Evolutionary conservation across 2,797 vertebrate genomes (phyloP), one percentile per base, ranked within the genome.

Genomic region (Psittacula derbiana): DNA sequence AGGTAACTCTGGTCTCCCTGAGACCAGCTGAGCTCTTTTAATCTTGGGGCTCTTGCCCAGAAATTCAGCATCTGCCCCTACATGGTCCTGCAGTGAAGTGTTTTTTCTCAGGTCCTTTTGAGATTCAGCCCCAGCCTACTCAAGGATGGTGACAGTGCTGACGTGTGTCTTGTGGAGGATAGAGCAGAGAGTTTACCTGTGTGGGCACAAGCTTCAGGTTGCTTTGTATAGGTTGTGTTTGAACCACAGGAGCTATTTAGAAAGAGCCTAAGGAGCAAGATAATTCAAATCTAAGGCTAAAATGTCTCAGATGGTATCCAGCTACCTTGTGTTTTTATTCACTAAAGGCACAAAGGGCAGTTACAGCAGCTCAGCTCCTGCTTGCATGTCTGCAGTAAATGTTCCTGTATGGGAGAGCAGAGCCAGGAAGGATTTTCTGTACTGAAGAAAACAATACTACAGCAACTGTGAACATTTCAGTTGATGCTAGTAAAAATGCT

Each of bases 1-100:
- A 33, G 53, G 9, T 65, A 33, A 44, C 49, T 69, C 24, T 64
- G 5, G 74, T 52, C 15, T 72, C 19, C 25, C 4, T 5, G 10
- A 24, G 16, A n/a, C 28, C 21, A 46, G 55, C 43, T 71, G 58
- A 20, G 28, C 30, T 53, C 8, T 7, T 72, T 46, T 49, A 8
- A 6, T 47, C 40, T 49, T 12, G 5, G 40, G 23, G 13, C 44
- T 53, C 14, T 65, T 82, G 25, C n/a, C 40, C 46, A 38, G 21
- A 78, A 86, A 53, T 33, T 17, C 15, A 27, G 0, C 20, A 0
- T 12, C 53, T 80, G 23, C 17, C 30, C 10, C 10, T 80, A 0
- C 6, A 0, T 13, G 10, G 23, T 67, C 17, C 50, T 49, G 43
- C 16, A 57, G 44, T 11, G 12, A 60, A 61, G 25, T 33, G 24